phyloP scores from a whole-genome alignment of 37 sponge, comb jelly and placozoan genomes.

The Halichondria panicea region DNA sequence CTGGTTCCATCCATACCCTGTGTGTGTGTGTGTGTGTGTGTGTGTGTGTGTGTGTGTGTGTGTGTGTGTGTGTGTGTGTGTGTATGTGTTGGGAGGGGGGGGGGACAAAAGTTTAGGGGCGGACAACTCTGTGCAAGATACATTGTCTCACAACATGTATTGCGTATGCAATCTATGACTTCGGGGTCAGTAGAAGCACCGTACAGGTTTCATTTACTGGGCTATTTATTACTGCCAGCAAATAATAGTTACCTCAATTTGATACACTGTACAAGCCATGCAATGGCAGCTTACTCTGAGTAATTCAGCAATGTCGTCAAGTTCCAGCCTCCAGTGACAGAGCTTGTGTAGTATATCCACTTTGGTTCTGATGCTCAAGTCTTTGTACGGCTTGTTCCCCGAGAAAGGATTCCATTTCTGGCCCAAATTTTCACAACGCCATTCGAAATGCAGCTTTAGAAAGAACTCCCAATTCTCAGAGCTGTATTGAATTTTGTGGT shows the following conservation, averaged over 20 bases:
- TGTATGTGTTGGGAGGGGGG: not conserved
- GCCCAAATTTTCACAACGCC: conserved; percentile 70
- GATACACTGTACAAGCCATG: not conserved
- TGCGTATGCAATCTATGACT: too few relatives aligned
- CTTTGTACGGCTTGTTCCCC: conserved; percentile 44
- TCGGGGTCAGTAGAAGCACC: too few relatives aligned
- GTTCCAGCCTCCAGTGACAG: conserved; percentile 86
- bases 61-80: conserved; percentile 1
- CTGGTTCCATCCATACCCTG: conserved; percentile 59
- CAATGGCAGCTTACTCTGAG: conserved; percentile 46
- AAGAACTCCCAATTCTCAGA: conserved; percentile 75
- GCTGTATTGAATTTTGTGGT: conserved; percentile 29
- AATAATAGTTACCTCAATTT: not conserved
- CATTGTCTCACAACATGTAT: too few relatives aligned
- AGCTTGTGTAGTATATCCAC: conserved; percentile 70
- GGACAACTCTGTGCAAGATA: too few relatives aligned
- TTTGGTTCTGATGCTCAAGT: conserved; percentile 49
- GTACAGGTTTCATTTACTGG: not conserved
- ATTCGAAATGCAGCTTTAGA: conserved; percentile 75
- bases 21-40: not conserved
- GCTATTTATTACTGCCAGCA: not conserved
- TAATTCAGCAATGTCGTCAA: conserved; percentile 76
- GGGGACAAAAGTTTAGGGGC: too few relatives aligned
- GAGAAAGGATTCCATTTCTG: conserved; percentile 72
- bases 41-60: conserved; percentile 19